A percentile compares a stretch with the other conserved stretches of the same genome.
Evolutionary conservation across 2,113 vertebrate species (phyloP).

Genomic region (Hystrix brachyura): DNA sequence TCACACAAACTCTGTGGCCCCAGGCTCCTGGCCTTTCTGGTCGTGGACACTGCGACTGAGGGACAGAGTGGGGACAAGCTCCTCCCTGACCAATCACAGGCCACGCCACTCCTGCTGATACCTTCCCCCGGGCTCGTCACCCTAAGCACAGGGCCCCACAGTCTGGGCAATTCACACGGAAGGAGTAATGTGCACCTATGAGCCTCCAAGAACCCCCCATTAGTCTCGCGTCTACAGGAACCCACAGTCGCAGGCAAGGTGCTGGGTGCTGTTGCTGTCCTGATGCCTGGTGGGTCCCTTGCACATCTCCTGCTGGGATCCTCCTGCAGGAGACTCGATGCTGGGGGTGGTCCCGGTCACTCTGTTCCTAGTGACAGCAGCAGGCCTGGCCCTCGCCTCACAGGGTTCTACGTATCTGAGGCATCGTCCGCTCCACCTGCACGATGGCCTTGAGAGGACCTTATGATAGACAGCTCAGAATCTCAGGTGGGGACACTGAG

Average conservation of each 20-base stretch:
- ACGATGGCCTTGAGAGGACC: not conserved
- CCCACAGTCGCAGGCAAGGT: accelerated
- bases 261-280: accelerated
- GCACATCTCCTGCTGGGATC: not conserved
- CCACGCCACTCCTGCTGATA: accelerated
- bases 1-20: not conserved
- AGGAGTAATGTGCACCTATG: accelerated
- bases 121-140: not conserved
- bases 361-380: not conserved
- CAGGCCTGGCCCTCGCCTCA: accelerated
- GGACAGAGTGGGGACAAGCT: accelerated
- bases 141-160: accelerated
- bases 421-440: not conserved
- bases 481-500: not conserved
- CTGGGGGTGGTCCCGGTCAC: not conserved
- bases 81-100: accelerated
- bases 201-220: not conserved
- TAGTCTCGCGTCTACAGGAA: not conserved
- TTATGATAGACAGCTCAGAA: not conserved
- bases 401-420: not conserved
- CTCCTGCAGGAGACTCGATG: accelerated
- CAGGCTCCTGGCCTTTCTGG: not conserved
- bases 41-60: not conserved
- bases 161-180: no score
- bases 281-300: accelerated